Base-by-base conservation (phyloP, 2,113 vertebrate genomes). In the Alouatta palliata region DNA sequence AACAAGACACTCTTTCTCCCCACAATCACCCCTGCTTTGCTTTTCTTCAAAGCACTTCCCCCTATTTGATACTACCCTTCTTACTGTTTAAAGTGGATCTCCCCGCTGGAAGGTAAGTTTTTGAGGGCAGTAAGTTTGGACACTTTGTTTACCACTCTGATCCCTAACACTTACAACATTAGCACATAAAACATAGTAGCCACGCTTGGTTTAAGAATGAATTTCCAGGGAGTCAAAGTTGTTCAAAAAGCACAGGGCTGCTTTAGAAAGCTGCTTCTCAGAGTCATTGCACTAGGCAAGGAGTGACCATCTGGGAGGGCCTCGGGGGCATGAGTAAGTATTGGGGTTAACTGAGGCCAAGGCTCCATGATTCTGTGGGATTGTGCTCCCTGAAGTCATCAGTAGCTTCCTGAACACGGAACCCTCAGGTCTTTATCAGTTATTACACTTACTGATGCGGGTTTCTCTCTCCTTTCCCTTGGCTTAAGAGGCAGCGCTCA, bases 271-370 rank as follows among this genome's bases (percentile, higher is more conserved):
- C 16, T 8, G 7, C 19, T 91, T 49, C 35, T 32, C 6, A 13
- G n/a, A 73, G 2, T 40, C 61, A 13, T 23, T 52, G 88, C 14
- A 52, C 47, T 43, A 68, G n/a, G 75, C 37, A 73, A 77, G 35
- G 49, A 52, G 52, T 21, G 37, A 43, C 30, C 23, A 35, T 32
- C 23, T 35, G n/a, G 32, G 13, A 12, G 7, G 54, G 5, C 30
- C 21, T n/a, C 0, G 1, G 14, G 6, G 6, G 0, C n/a, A 5
- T 3, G 47, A 14, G 6, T 61, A n/a, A 20, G 2, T n/a, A 52
- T 30, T 87, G 32, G 45, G 47, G 14, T 86, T 70, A 27, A 47
- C 58, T 81, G 77, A 81, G 58, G 64, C 61, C 49, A 8, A 13
- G 9, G 58, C 35, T 37, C 13, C 16, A 45, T 27, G 75, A 43